phyloP scores from a whole-genome alignment of 2,888 invertebrate species.

The Euplagia quadripunctaria region DNA sequence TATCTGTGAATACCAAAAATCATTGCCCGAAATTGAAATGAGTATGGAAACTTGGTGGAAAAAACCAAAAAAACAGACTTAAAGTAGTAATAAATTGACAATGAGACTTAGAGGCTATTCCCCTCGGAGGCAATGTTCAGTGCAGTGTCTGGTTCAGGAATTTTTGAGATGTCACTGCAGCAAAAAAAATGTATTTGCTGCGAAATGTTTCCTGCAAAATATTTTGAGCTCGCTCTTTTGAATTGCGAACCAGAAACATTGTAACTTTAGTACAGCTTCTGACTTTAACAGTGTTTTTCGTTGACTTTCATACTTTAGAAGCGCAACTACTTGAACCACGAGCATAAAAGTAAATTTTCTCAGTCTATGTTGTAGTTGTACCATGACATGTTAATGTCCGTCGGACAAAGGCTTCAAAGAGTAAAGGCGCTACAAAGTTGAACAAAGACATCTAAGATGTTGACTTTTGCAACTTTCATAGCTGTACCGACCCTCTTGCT shows the following conservation, averaged over 20 bases:
- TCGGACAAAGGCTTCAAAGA: constrained; percentile 6
- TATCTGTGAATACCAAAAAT: too few species aligned
- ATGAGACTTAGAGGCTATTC: neutral
- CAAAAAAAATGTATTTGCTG: neutral
- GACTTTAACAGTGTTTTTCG: neutral
- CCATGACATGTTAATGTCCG: neutral
- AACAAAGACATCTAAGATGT: constrained; percentile 7
- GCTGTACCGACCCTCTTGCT: neutral
- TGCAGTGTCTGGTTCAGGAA: neutral
- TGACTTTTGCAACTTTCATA: constrained; percentile 7
- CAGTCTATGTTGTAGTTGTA: neutral
- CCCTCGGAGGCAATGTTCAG: neutral
- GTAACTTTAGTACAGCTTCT: neutral
- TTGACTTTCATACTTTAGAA: neutral
- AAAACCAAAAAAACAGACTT: too few species aligned
- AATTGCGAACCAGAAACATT: neutral
- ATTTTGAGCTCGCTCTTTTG: neutral
- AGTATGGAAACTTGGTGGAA: too few species aligned
- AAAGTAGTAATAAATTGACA: too few species aligned
- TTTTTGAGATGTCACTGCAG: neutral
- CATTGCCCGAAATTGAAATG: too few species aligned
- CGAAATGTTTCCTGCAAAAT: neutral
- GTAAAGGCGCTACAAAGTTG: constrained; percentile 3
- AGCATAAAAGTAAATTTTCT: neutral
- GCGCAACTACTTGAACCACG: neutral